phyloP scores from a whole-genome alignment of 1,140 invertebrate species.

The Teleogryllus occipitalis region DNA sequence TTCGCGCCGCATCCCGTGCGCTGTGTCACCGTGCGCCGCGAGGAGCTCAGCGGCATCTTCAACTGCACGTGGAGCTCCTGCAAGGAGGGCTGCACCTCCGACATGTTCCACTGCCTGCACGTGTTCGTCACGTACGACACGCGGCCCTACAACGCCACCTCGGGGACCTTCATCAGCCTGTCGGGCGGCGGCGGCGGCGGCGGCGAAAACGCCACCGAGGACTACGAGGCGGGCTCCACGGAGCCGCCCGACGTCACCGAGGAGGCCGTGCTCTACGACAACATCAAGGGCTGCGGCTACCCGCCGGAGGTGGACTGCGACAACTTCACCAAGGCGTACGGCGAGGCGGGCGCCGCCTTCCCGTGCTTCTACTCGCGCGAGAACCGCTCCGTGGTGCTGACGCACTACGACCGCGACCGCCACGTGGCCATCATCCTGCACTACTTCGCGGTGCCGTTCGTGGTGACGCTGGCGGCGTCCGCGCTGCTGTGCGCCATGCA shows the following conservation, averaged over 20 bases:
- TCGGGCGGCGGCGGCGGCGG: neutral
- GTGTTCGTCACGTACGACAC: constrained; percentile 71
- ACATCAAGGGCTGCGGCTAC: constrained; percentile 83
- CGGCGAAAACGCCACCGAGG: neutral
- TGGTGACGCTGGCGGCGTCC: constrained; percentile 70
- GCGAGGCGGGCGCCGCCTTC: constrained; percentile 64
- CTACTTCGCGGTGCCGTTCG: constrained; percentile 71
- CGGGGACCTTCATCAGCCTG: constrained; percentile 7
- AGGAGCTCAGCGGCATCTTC: constrained; percentile 64
- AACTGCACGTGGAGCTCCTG: constrained; percentile 83
- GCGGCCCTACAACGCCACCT: constrained; percentile 23
- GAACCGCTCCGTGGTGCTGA: constrained; percentile 70
- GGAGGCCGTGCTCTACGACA: constrained; percentile 63
- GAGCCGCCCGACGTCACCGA: constrained; percentile 28
- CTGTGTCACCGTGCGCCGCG: constrained; percentile 65
- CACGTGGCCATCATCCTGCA: constrained; percentile 70
- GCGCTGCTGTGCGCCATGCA: constrained; percentile 75
- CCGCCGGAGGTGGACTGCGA: constrained; percentile 75
- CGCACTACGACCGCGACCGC: constrained; percentile 66
- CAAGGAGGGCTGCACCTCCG: constrained; percentile 78
- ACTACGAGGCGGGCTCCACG: neutral
- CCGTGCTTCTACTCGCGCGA: constrained; percentile 76
- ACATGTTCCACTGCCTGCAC: constrained; percentile 76
- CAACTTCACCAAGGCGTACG: constrained; percentile 69
- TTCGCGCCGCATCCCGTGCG: constrained; percentile 68